Base-by-base conservation (phyloP, 2,888 invertebrate genomes). In the Exocentrus adspersus region DNA sequence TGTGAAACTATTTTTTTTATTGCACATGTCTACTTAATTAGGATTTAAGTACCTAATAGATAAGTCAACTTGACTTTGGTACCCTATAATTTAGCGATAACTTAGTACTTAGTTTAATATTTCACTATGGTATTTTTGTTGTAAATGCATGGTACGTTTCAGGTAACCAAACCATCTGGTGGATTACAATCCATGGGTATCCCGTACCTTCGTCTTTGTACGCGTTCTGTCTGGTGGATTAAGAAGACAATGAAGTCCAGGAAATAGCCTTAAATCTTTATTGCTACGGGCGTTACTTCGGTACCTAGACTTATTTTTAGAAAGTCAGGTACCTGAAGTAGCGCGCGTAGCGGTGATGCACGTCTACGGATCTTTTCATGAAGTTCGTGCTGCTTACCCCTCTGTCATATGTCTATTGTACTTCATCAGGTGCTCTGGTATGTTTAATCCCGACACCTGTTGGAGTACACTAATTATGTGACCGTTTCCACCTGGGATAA, bases 401-500 rank as follows among this genome's bases (percentile, higher is more conserved):
- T 84, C 87, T 90, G 92, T 91, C 92, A 90, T 92, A 93, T 93
- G 94, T 92, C 92, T 92, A 94, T 95, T 95, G 95, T 95, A 95
- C 95, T 95, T 95, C 95, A 95, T 95, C 95, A 95, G 95, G 95
- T 95, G 95, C 95, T 95, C 95, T 95, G 95, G 95, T 94, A 89
- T 87, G 87, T 83, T 85, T 82, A 87, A 89, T 92, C 95, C 95
- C 94, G 95, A 94, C 94, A 94, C 93, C 94, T 95, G 94, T 93
- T 94, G 95, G 94, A 95, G 95, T 95, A 93, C 95, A 95, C 93
- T 93, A 93, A 92, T 92, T 93, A 91, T 93, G 93, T 89, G 89
- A 86, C 87, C 86, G 85, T 84, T 81, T 72, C 80, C 87, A 68
- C 57, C 78, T 46, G 24, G 21, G 12, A 24, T 21, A 12, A 12